Evolutionary conservation across 2,797 vertebrate species (phyloP).

Genomic region (Sebastes oblongus): DNA sequence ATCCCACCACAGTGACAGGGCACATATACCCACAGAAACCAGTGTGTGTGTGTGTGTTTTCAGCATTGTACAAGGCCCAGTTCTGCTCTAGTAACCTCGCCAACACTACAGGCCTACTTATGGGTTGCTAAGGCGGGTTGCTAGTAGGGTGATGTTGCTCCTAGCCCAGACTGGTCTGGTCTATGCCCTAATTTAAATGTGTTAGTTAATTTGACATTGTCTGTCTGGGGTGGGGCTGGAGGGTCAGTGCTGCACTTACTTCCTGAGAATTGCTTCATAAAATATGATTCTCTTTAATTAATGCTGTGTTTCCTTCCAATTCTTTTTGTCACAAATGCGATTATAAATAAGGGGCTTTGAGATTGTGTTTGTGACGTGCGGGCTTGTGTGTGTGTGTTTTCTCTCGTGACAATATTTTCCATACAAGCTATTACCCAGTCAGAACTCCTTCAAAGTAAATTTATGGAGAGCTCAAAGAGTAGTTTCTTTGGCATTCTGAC

Average conservation of each 20-base stretch:
- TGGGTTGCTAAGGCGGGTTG: conserved; percentile 76
- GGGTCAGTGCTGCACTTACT: conserved; percentile 86
- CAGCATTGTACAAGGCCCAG: conserved; percentile 71
- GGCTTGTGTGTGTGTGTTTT: conserved; percentile 21
- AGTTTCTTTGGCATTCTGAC: conserved; percentile 65
- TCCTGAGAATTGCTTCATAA: conserved; percentile 87
- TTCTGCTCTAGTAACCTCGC: conserved; percentile 75
- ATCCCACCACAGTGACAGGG: conserved; percentile 48
- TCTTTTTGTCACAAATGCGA: conserved; percentile 40
- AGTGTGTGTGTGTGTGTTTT: conserved; percentile 62
- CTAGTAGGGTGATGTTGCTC: conserved; percentile 79
- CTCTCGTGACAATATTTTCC: conserved; percentile 52
- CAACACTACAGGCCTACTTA: conserved; percentile 72
- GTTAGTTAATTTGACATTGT: conserved; percentile 84
- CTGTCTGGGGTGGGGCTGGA: conserved; percentile 83
- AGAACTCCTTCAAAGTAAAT: conserved; percentile 68
- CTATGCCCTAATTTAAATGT: conserved; percentile 80
- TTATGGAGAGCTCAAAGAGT: conserved; percentile 68
- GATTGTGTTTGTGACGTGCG: conserved; percentile 34
- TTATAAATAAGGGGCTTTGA: conserved; percentile 45
- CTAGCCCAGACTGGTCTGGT: conserved; percentile 84
- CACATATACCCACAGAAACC: conserved; percentile 75
- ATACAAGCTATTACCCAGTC: conserved; percentile 63
- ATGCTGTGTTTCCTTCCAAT: conserved; percentile 74
- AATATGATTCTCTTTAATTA: conserved; percentile 86